phyloP scores from a whole-genome alignment of 2,888 invertebrate genomes.

The Lasioglossum villosulum region DNA sequence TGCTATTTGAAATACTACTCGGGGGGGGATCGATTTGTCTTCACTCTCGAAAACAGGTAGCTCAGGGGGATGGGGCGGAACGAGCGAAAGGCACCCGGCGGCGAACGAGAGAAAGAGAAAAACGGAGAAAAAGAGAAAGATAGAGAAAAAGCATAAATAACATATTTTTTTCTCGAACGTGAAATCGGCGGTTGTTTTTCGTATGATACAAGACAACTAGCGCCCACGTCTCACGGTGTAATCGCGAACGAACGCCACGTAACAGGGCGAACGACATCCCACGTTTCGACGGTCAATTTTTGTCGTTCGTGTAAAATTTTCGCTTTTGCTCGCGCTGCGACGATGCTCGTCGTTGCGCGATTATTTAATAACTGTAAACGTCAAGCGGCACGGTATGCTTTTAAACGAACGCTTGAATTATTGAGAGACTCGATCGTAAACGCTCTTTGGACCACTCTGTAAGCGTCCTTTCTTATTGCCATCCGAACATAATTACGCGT shows the following conservation, averaged over 20 bases:
- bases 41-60: constrained; percentile 25
- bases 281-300: not conserved
- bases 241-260: constrained; percentile 14
- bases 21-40: constrained; percentile 18
- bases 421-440: constrained; percentile 34
- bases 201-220: constrained; percentile 81
- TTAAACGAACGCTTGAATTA: constrained; percentile 42
- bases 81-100: constrained; percentile 28
- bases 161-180: constrained; percentile 34
- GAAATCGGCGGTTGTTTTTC: constrained; percentile 43
- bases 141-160: not conserved
- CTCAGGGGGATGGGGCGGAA: not conserved
- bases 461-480: constrained; percentile 37
- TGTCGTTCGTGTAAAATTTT: not conserved
- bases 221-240: constrained; percentile 78
- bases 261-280: not conserved
- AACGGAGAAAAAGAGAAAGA: not conserved
- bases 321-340: not conserved
- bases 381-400: constrained; percentile 30
- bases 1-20: not conserved
- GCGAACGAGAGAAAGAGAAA: constrained; percentile 10
- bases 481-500: constrained; percentile 47
- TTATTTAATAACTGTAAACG: constrained; percentile 20
- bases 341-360: not conserved
- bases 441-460: constrained; percentile 14